Evolutionary conservation across 2,888 invertebrate species (phyloP), one percentile per base, ranked within the genome.

Genomic region (Luperina testacea): DNA sequence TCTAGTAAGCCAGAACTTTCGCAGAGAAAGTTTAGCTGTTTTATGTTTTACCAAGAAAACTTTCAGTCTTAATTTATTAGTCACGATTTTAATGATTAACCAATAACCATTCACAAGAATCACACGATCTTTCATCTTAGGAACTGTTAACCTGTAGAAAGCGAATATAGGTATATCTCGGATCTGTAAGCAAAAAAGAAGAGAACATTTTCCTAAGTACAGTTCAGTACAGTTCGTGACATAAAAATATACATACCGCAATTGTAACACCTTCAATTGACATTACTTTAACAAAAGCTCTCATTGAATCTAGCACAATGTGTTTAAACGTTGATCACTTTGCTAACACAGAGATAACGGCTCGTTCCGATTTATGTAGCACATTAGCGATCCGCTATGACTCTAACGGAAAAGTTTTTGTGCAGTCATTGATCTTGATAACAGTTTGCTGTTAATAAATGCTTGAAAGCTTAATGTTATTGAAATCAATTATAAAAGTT

Each of bases 1-100:
- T 57, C 63, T 42, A 63, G 78, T 32, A 59, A 78, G 69, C 70
- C 77, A 61, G 48, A 84, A 89, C 91, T 91, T 90, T 91, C 91
- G 76, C 79, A 78, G 84, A 88, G 90, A 90, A 89, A 90, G 89
- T 84, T 76, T 64, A 24, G 24, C 69, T 20, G 51, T 20, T 77
- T 9, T 38, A n/a, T 77, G 32, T 15, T 67, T 78, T 53, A 38
- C 11, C 24, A 42, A 75, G 79, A 84, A 80, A 85, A 83, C 82
- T 78, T 81, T 84, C 67, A 32, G 53, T 48, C 8, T 8, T 38
- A 6, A 51, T 53, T 74, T 65, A 4, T 67, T 64, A 78, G 64
- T 75, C 71, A 77, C 61, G 53, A 69, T 27, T 83, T 80, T 48
- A 9, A 53, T n/a, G 15, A 7, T 27, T 70, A 6, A 17, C 32